These are phyloP conservation scores for Solea senegalensis DNA, from an alignment of 2,113 vertebrate species.

Conservation along the genomic window DNA sequence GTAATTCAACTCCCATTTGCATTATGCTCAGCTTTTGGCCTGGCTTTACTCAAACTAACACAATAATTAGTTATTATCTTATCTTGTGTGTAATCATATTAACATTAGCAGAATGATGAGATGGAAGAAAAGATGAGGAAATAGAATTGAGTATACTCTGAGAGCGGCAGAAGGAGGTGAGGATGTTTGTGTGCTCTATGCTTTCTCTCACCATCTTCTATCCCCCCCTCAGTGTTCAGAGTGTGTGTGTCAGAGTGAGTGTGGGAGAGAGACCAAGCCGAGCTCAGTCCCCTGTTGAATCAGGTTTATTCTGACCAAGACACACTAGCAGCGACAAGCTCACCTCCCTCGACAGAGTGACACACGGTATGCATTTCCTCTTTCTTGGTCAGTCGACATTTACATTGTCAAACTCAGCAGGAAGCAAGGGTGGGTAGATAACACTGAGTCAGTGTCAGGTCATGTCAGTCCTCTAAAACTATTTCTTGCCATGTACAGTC, in stretches of 20 bases:
- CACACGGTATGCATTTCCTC: constrained; percentile 51
- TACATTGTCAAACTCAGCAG: background rate
- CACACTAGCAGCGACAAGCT: constrained; percentile 20
- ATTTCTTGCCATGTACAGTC: background rate
- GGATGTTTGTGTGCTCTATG: constrained; percentile 34
- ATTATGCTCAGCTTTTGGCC: too few species aligned
- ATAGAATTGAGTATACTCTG: background rate
- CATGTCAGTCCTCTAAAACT: background rate
- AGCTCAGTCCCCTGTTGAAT: constrained; percentile 52
- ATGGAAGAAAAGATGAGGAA: background rate
- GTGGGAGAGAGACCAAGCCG: constrained; percentile 21
- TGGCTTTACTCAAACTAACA: too few species aligned
- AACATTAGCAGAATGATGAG: background rate
- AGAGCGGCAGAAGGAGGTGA: constrained; percentile 15
- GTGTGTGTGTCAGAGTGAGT: constrained; percentile 7
- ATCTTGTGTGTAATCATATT: too few species aligned
- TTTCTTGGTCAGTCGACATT: constrained; percentile 28
- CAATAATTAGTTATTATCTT: too few species aligned
- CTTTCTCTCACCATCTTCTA: constrained; percentile 34
- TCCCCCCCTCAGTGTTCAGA: constrained; percentile 46
- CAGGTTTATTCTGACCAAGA: constrained; percentile 40
- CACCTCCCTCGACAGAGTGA: constrained; percentile 28
- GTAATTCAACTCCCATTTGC: too few species aligned
- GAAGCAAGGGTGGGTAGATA: constrained; percentile 1
- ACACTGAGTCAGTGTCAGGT: background rate